Evolutionary conservation across 1,140 invertebrate genomes (phyloP), one percentile per base, ranked within the genome.

Genomic region (Drosophila bocki): DNA sequence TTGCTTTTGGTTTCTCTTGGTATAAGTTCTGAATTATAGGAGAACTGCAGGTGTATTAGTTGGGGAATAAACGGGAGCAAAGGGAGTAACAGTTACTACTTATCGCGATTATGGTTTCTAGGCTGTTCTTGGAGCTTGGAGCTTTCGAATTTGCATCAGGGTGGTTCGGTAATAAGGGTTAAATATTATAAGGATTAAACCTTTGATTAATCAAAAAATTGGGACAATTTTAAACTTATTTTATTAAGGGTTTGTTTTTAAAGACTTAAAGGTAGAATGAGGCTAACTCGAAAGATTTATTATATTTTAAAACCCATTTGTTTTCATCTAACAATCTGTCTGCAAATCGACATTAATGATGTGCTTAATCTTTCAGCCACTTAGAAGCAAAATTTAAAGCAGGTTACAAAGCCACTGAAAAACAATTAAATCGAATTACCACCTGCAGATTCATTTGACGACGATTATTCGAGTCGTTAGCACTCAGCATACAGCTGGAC

Each of bases 341-440:
- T 12, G 7, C 29, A 53, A 51, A 17, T 53, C 13, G 7, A n/a
- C 19, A 7, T 61, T 5, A 33, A 26, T 12, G 15, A 35, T 29
- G 22, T 29, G 47, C 54, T 33, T 50, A n/a, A 11, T 58, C 13
- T n/a, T 19, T 19, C 4, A 35, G 4, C 32, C 19, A 45, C 19
- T 50, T 26, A 0, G 3, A 29, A 2, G 11, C 17, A 12, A 51
- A 44, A 39, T 67, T 68, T 51, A 63, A 54, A 72, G 26, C 35
- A 26, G 15, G 62, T 57, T 75, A 82, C 19, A 13, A 33, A 35
- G 19, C 42, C 65, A 67, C 54, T 68, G n/a, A 48, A 22, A 22
- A 32, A 48, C 44, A 80, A 87, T 87, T 82, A 79, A 72, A 77
- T 41, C 26, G 41, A 82, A 80, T 82, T 87, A 76, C 80, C 80